Evolutionary conservation across 2,113 vertebrate genomes (phyloP).

Genomic region (Ahaetulla prasina): DNA sequence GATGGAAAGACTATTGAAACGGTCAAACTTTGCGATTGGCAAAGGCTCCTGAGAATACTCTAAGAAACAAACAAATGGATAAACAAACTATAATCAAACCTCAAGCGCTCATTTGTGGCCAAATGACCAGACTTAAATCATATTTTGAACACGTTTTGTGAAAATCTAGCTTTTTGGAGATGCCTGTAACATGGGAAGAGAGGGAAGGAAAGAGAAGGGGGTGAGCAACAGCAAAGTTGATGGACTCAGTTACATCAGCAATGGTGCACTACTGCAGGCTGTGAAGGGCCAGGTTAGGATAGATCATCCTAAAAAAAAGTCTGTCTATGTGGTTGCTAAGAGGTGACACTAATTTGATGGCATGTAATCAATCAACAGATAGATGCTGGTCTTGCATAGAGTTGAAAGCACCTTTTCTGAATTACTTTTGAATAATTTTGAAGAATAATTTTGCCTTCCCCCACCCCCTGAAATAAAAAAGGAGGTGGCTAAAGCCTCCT

Average conservation of each 20-base stretch:
- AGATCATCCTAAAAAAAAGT: neutral
- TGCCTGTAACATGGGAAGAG: neutral
- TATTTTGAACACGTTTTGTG: neutral
- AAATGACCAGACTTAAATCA: neutral
- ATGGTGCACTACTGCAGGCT: neutral
- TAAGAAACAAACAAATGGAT: neutral
- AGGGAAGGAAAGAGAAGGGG: neutral
- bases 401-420: neutral
- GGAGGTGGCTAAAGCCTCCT: neutral
- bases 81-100: neutral
- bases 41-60: neutral
- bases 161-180: neutral
- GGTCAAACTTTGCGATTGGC: neutral
- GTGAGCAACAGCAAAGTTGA: neutral
- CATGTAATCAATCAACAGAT: neutral
- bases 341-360: neutral
- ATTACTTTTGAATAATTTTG: neutral
- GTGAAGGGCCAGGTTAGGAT: neutral
- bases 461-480: neutral
- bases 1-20: neutral
- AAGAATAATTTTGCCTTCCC: neutral
- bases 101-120: neutral
- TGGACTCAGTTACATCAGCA: neutral
- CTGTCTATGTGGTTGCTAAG: neutral
- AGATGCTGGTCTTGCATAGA: neutral